Conservation (phyloP, 2,113 vertebrate genomes). For the Datnioides undecimradiatus region DNA sequence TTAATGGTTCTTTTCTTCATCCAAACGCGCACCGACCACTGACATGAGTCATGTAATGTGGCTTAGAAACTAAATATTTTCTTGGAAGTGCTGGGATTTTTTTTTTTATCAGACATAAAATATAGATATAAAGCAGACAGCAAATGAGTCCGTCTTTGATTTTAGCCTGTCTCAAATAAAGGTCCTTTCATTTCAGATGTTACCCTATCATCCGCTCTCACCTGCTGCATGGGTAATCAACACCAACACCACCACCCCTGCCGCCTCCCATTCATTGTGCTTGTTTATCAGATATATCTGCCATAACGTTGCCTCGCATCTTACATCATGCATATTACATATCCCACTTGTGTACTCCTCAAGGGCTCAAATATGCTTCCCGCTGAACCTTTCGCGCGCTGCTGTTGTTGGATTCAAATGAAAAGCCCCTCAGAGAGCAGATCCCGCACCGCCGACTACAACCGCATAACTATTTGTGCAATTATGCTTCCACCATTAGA, state of each 20-base stretch:
- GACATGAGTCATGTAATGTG: not conserved
- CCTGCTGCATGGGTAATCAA: no score
- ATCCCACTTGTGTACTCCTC: slow-evolving; percentile 3
- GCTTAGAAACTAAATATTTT: not conserved
- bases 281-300: slow-evolving; percentile 17
- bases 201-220: not conserved
- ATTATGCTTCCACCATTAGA: slow-evolving; percentile 21
- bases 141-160: not conserved
- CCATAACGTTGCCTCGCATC: not conserved
- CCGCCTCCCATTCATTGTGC: not conserved
- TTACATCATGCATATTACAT: slow-evolving; percentile 1
- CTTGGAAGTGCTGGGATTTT: not conserved
- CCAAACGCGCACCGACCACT: not conserved
- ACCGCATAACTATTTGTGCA: slow-evolving; percentile 6
- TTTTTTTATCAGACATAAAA: not conserved
- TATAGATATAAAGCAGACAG: slow-evolving; percentile 2
- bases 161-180: not conserved
- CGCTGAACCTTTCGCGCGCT: not conserved
- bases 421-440: slow-evolving; percentile 18
- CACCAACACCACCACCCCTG: no score
- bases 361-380: slow-evolving; percentile 21
- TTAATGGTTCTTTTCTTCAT: not conserved
- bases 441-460: not conserved
- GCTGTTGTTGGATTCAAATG: slow-evolving; percentile 17
- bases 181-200: not conserved